Evolutionary conservation across 2,113 vertebrate genomes (phyloP).

Genomic region (Clarias batrachus): DNA sequence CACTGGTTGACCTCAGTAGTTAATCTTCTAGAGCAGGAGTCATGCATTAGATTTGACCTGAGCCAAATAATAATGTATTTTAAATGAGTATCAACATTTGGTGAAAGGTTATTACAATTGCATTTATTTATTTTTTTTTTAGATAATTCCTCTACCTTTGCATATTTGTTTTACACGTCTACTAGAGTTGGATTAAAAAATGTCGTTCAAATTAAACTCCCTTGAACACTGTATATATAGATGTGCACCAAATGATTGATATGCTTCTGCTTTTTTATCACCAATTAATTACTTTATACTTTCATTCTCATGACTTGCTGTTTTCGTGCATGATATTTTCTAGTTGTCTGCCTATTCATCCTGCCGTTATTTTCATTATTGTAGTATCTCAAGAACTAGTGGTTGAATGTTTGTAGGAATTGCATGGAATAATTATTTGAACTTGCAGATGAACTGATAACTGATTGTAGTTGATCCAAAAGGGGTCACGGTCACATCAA

Average conservation of each 20-base stretch:
- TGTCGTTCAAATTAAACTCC: not conserved
- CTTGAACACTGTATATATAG: not conserved
- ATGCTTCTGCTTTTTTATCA: not conserved
- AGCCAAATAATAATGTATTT: not conserved
- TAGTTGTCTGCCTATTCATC: not conserved
- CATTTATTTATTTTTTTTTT: not conserved
- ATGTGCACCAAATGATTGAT: not conserved
- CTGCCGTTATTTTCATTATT: not conserved
- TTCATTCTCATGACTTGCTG: not conserved
- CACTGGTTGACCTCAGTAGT: not conserved
- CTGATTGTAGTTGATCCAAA: not conserved
- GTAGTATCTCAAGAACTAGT: not conserved
- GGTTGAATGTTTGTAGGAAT: not conserved
- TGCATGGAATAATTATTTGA: not conserved
- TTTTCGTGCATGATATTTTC: not conserved
- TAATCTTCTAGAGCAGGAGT: not conserved
- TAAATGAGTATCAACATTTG: not conserved
- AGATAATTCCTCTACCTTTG: not conserved
- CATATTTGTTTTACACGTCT: not conserved
- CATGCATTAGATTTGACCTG: not conserved
- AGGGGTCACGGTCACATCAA: not conserved
- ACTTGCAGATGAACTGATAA: not conserved
- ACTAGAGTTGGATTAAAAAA: not conserved
- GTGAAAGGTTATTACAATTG: not conserved
- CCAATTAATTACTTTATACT: not conserved